Conservation (phyloP, 2,888 invertebrate species). For the Drosophila paramelanica region DNA sequence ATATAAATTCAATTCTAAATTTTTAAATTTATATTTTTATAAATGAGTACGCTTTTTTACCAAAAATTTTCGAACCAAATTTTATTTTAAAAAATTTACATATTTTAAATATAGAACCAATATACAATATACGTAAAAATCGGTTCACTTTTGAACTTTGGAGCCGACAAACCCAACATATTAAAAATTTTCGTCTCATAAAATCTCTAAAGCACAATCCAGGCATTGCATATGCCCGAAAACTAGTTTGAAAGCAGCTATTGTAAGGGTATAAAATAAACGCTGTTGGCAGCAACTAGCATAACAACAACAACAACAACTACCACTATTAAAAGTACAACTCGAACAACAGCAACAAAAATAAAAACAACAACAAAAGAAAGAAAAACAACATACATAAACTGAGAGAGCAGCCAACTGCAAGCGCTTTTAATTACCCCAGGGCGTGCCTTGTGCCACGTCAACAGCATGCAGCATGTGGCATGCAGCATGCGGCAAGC, state of each 20-base stretch:
- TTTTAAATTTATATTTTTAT: too few relatives aligned
- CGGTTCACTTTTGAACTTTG: too few relatives aligned
- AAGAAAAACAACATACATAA: slow-evolving; percentile 29
- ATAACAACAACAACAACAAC: background rate
- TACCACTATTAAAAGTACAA: slow-evolving; percentile 11
- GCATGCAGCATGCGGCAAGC: slow-evolving; percentile 10
- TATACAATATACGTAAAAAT: too few relatives aligned
- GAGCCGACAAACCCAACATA: too few relatives aligned
- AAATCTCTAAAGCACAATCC: too few relatives aligned
- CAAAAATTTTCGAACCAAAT: too few relatives aligned
- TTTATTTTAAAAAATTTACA: too few relatives aligned
- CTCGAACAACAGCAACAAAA: slow-evolving; percentile 24
- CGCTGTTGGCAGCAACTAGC: slow-evolving; percentile 8
- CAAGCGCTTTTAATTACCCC: slow-evolving; percentile 72
- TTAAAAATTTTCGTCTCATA: too few relatives aligned
- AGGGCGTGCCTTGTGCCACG: slow-evolving; percentile 44
- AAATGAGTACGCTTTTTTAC: too few relatives aligned
- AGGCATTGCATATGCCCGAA: background rate
- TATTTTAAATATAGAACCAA: too few relatives aligned
- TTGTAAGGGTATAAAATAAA: slow-evolving; percentile 4
- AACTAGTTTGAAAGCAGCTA: background rate
- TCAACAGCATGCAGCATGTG: slow-evolving; percentile 33
- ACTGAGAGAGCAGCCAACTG: slow-evolving; percentile 36
- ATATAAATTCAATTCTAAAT: too few relatives aligned
- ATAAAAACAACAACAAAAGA: slow-evolving; percentile 26